Conservation (phyloP, 53 echinoderm and acorn worm species). For the Hippasteria phrygiana region DNA sequence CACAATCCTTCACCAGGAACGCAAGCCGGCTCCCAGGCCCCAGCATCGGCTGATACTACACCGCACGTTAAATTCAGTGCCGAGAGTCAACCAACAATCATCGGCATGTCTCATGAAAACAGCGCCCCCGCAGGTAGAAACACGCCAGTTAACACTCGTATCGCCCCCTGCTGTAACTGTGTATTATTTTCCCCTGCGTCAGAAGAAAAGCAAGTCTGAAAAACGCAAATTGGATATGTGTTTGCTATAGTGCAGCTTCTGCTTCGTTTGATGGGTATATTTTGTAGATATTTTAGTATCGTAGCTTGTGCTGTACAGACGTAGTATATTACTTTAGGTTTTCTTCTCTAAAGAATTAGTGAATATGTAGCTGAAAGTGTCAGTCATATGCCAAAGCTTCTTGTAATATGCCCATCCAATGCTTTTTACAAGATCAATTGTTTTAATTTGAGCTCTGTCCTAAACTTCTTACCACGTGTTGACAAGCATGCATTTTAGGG, state of each 20-base stretch:
- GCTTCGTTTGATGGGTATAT: neutral
- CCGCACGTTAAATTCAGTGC: conserved; percentile 76
- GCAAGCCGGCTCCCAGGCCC: conserved; percentile 54
- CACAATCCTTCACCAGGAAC: conserved; percentile 54
- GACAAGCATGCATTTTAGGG: neutral
- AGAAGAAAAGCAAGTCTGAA: neutral
- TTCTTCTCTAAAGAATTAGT: too few species aligned
- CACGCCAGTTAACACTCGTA: conserved; percentile 50
- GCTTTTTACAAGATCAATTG: neutral
- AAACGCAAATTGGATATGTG: neutral
- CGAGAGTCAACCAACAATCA: conserved; percentile 66
- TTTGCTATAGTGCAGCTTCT: neutral
- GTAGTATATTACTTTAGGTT: neutral
- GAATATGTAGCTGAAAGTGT: neutral
- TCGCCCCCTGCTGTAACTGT: neutral
- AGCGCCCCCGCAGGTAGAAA: conserved; percentile 74
- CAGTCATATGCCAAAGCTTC: neutral
- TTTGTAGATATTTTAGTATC: neutral
- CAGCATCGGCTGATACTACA: conserved; percentile 48
- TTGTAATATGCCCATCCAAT: neutral
- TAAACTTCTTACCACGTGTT: neutral
- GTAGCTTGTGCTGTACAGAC: neutral
- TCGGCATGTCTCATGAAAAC: conserved; percentile 75
- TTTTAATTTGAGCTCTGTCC: neutral
- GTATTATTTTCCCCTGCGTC: neutral